A percentile compares a stretch with the other conserved stretches of the same genome.
phyloP scores from a whole-genome alignment of 1,140 invertebrate species.

The Asobara japonica region DNA sequence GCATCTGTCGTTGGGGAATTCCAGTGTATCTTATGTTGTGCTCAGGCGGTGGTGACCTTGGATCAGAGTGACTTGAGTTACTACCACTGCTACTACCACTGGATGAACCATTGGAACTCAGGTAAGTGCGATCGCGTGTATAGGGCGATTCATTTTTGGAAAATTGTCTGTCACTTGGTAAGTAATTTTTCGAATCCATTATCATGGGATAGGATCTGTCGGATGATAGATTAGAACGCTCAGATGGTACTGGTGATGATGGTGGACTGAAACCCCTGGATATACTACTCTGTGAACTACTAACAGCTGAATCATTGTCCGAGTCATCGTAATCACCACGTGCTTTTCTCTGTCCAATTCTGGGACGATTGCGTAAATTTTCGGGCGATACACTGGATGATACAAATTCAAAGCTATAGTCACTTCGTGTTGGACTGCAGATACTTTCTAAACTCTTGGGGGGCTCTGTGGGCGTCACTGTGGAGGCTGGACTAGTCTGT shows the following conservation, averaged over 20 bases:
- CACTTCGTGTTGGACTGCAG: slow-evolving; percentile 69
- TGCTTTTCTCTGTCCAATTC: slow-evolving; percentile 43
- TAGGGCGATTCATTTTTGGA: slow-evolving; percentile 46
- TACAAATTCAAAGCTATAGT: slow-evolving; percentile 66
- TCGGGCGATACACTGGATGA: slow-evolving; percentile 54
- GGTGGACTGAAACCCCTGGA: slow-evolving; percentile 76
- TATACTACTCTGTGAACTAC: slow-evolving; percentile 76
- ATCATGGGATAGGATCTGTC: slow-evolving; percentile 54
- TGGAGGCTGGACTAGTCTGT: slow-evolving; percentile 39
- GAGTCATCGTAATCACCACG: slow-evolving; percentile 73
- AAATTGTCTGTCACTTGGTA: slow-evolving; percentile 26
- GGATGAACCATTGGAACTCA: slow-evolving; percentile 60
- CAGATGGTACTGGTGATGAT: slow-evolving; percentile 64
- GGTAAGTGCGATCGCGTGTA: slow-evolving; percentile 59
- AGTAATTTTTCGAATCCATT: slow-evolving; percentile 43
- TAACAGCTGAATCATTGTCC: slow-evolving; percentile 88
- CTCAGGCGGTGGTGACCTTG: slow-evolving; percentile 67
- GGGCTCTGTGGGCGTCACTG: slow-evolving; percentile 46
- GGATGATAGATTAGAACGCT: slow-evolving; percentile 54
- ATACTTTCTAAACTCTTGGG: slow-evolving; percentile 72
- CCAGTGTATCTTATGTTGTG: slow-evolving; percentile 67
- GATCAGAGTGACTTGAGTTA: slow-evolving; percentile 42
- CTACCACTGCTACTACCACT: slow-evolving; percentile 57
- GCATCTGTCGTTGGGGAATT: slow-evolving; percentile 66
- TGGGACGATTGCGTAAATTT: slow-evolving; percentile 36